Evolutionary conservation across 1,140 invertebrate genomes (phyloP).

Genomic region (Acyrthosiphon pisum): DNA sequence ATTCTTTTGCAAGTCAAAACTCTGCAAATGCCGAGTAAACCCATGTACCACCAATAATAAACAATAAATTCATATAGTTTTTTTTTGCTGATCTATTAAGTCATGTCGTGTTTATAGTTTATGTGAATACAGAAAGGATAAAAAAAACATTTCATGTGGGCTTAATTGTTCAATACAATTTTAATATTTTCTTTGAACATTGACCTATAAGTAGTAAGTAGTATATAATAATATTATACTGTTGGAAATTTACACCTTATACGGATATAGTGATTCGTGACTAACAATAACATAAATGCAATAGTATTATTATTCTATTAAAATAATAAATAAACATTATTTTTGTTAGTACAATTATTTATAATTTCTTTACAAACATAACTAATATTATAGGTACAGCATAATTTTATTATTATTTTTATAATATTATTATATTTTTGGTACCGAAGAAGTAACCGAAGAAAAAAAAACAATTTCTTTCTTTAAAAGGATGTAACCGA

Average conservation of each 20-base stretch:
- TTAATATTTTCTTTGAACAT: not conserved
- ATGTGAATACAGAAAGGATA: not conserved
- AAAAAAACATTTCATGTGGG: not conserved
- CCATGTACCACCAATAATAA: not conserved
- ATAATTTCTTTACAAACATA: not conserved
- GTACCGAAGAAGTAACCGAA: not conserved
- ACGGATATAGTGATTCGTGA: not conserved
- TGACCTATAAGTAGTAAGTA: no score
- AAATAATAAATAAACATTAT: not conserved
- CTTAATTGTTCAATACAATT: not conserved
- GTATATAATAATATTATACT: not conserved
- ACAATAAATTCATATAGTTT: not conserved
- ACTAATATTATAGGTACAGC: not conserved
- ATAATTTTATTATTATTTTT: not conserved
- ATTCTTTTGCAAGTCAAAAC: not conserved
- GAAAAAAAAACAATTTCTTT: not conserved
- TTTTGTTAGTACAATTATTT: not conserved
- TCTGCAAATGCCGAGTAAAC: not conserved
- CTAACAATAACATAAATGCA: not conserved
- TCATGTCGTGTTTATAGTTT: not conserved
- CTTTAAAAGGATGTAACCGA: not conserved
- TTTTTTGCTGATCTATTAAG: not conserved
- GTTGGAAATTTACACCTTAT: not conserved
- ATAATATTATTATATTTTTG: not conserved
- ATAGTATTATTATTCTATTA: not conserved